These are phyloP conservation scores for Balaeniceps rex DNA, from an alignment of 2,113 vertebrate genomes.

Conservation along the genomic window DNA sequence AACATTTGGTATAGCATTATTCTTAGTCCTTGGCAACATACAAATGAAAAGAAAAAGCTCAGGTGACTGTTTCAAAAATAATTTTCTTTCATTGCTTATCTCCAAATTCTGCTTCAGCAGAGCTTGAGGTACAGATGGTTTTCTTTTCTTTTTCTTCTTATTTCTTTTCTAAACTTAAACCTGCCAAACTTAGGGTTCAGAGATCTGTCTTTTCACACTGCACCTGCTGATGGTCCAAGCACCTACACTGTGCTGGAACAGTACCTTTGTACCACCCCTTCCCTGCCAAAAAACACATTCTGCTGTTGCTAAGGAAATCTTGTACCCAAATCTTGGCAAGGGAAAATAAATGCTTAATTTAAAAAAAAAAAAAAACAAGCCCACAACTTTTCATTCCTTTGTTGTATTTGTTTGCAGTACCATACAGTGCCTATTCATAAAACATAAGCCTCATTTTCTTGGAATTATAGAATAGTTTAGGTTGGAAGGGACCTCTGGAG, in stretches of 20 bases:
- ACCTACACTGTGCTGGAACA: constrained; percentile 5
- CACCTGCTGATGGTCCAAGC: constrained; percentile 31
- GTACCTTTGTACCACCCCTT: not conserved
- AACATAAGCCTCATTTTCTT: constrained; percentile 28
- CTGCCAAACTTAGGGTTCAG: constrained; percentile 16
- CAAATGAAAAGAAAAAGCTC: constrained; percentile 19
- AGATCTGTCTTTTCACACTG: constrained; percentile 8
- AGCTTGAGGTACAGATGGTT: not conserved
- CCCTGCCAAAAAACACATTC: constrained; percentile 19
- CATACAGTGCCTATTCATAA: not conserved
- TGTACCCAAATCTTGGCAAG: not conserved
- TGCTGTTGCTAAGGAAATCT: constrained; percentile 38
- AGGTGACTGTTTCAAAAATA: constrained; percentile 34
- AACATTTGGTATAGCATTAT: constrained; percentile 10
- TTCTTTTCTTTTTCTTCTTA: not conserved
- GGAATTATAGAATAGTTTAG: not conserved
- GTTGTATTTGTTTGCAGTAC: not conserved
- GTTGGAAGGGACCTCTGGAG: constrained; percentile 4
- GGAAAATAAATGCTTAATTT: not conserved
- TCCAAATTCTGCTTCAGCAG: not conserved
- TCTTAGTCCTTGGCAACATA: not conserved
- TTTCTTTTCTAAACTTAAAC: not conserved
- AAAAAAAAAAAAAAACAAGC: not conserved
- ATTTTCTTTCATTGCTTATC: not conserved
- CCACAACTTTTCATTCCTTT: not conserved